phyloP scores from a whole-genome alignment of 1,140 invertebrate species.

The Lucilia sericata region DNA sequence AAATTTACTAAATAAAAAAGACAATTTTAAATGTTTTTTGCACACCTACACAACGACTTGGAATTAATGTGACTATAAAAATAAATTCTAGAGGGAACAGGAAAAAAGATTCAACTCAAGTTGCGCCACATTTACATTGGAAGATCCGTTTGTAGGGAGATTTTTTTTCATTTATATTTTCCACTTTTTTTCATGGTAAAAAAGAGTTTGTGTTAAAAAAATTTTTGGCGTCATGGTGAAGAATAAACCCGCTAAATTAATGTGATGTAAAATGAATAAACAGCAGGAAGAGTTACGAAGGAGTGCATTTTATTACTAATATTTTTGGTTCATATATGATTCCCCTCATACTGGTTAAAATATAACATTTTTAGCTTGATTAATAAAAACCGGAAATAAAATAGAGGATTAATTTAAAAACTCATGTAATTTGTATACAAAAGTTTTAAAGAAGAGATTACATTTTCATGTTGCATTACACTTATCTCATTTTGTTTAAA shows the following conservation, averaged over 20 bases:
- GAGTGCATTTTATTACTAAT: background rate
- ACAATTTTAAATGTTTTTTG: constrained; percentile 20
- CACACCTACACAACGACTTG: constrained; percentile 20
- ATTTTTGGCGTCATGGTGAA: constrained; percentile 13
- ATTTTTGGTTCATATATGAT: background rate
- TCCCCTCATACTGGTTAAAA: too few relatives aligned
- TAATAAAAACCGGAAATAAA: background rate
- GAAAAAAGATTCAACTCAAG: background rate
- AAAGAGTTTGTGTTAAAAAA: background rate
- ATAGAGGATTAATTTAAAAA: too few relatives aligned
- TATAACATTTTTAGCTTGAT: too few relatives aligned
- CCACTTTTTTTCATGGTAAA: background rate
- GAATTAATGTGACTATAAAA: constrained; percentile 19
- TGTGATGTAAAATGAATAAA: constrained; percentile 17
- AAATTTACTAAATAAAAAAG: constrained; percentile 25
- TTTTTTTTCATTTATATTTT: background rate
- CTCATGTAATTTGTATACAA: background rate
- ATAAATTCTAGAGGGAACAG: background rate
- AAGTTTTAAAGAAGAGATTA: too few relatives aligned
- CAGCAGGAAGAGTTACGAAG: background rate
- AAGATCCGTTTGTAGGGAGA: background rate
- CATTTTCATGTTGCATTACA: too few relatives aligned
- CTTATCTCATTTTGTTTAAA: background rate
- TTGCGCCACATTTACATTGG: background rate
- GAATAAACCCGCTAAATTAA: constrained; percentile 23